Conservation (phyloP, 2,888 invertebrate genomes). For the Ophonus ardosiacus region DNA sequence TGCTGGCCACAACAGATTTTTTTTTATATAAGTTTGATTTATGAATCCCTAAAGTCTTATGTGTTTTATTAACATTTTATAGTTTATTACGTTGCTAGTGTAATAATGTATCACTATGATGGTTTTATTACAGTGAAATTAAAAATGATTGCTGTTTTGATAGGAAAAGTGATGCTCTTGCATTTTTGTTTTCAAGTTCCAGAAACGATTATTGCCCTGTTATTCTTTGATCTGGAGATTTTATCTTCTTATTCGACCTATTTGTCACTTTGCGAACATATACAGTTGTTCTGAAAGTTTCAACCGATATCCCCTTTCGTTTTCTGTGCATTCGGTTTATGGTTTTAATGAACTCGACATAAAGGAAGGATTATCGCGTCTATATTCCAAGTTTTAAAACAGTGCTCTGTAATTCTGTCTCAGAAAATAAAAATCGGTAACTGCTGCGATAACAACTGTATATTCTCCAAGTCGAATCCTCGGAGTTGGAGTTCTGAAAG, state of each 20-base stretch:
- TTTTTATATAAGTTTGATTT: too few species aligned
- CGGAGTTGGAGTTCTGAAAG: slow-evolving; percentile 30
- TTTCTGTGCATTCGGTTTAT: slow-evolving; percentile 35
- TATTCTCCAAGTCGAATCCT: slow-evolving; percentile 33
- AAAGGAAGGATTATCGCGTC: slow-evolving; percentile 28
- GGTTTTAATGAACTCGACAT: slow-evolving; percentile 24
- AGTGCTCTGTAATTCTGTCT: slow-evolving; percentile 19
- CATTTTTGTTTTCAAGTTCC: slow-evolving; percentile 84
- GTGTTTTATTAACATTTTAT: neutral
- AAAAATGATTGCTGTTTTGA: slow-evolving; percentile 11
- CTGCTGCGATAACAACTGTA: slow-evolving; percentile 39
- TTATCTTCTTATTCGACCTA: slow-evolving; percentile 56
- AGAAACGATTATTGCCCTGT: slow-evolving; percentile 83
- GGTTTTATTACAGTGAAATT: neutral
- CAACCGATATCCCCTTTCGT: neutral
- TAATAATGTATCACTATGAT: neutral
- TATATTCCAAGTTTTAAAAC: slow-evolving; percentile 31
- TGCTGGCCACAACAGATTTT: too few species aligned
- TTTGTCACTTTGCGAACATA: slow-evolving; percentile 34
- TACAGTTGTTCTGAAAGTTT: slow-evolving; percentile 44
- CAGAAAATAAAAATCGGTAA: slow-evolving; percentile 35
- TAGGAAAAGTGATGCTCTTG: slow-evolving; percentile 71
- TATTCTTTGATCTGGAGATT: slow-evolving; percentile 75
- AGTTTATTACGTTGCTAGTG: neutral
- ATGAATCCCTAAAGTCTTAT: too few species aligned